These are phyloP conservation scores for Leucophenga maculata DNA, from an alignment of 2,888 invertebrate genomes.

Conservation along the genomic window DNA sequence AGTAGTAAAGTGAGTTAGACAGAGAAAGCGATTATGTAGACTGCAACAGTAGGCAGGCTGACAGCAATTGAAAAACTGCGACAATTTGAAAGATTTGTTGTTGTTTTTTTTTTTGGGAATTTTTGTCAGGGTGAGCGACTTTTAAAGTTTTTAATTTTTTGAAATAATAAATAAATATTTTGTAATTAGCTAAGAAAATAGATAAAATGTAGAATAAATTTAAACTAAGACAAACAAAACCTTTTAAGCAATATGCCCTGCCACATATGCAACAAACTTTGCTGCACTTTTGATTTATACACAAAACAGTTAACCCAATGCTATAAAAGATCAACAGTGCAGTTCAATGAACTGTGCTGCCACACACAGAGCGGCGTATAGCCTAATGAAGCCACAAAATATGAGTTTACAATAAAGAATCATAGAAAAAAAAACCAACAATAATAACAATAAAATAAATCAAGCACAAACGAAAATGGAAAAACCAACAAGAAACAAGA, in stretches of 20 bases:
- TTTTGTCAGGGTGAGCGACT: slow-evolving; percentile 9
- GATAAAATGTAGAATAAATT: background rate
- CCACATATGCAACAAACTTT: no score
- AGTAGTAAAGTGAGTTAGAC: no score
- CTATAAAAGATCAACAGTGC: no score
- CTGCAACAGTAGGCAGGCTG: no score
- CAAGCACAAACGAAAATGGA: slow-evolving; percentile 1
- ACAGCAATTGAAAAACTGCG: no score
- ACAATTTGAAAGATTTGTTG: no score
- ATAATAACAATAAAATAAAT: slow-evolving; percentile 3
- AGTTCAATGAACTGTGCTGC: no score
- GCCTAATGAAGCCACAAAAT: slow-evolving; percentile 11
- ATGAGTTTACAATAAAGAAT: background rate
- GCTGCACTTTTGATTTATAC: no score
- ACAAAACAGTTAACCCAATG: no score
- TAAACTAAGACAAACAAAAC: background rate
- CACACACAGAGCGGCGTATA: no score
- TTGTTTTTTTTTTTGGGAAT: background rate
- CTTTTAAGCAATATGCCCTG: background rate
- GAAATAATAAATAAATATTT: background rate
- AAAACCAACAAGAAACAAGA: background rate
- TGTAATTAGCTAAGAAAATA: background rate
- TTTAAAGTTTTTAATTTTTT: background rate
- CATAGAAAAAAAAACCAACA: background rate
- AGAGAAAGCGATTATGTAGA: no score